Conservation (phyloP, 2,888 invertebrate genomes). For the Lasioglossum villosulum region DNA sequence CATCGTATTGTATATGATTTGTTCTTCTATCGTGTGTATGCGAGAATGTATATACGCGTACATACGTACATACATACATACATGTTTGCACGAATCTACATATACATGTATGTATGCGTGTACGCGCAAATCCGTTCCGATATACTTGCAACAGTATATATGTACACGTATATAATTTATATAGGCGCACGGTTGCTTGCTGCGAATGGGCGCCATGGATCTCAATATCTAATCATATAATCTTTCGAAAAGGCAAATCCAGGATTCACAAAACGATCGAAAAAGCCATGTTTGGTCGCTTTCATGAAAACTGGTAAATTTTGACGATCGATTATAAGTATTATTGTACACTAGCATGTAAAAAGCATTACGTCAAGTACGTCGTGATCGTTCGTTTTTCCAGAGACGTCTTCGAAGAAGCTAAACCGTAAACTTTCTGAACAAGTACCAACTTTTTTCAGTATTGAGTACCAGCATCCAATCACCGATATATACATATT, state of each 20-base stretch:
- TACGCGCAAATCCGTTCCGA: no score
- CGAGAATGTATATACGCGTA: background rate
- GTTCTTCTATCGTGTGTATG: background rate
- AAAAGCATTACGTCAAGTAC: slow-evolving; percentile 81
- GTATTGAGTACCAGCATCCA: slow-evolving; percentile 50
- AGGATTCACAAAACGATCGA: slow-evolving; percentile 67
- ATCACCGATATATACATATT: slow-evolving; percentile 53
- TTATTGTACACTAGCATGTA: slow-evolving; percentile 81
- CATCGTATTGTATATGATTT: background rate
- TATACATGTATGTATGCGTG: background rate
- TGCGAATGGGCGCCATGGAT: slow-evolving; percentile 61
- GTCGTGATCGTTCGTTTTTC: slow-evolving; percentile 75
- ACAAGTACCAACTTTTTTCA: slow-evolving; percentile 68
- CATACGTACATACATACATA: background rate
- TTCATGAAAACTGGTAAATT: slow-evolving; percentile 69
- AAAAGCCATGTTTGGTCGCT: slow-evolving; percentile 50
- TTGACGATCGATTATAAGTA: slow-evolving; percentile 71
- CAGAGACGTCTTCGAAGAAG: slow-evolving; percentile 68
- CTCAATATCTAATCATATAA: slow-evolving; percentile 69
- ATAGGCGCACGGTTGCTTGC: slow-evolving; percentile 3
- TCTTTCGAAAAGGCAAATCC: slow-evolving; percentile 77
- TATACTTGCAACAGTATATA: background rate
- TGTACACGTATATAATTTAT: slow-evolving; percentile 2
- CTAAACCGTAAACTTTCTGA: slow-evolving; percentile 69
- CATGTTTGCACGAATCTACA: background rate